A percentile compares a stretch with the other conserved stretches of the same genome.
These are phyloP conservation scores for Andricus curvator DNA, from an alignment of 2,888 invertebrate species.

Conservation along the genomic window DNA sequence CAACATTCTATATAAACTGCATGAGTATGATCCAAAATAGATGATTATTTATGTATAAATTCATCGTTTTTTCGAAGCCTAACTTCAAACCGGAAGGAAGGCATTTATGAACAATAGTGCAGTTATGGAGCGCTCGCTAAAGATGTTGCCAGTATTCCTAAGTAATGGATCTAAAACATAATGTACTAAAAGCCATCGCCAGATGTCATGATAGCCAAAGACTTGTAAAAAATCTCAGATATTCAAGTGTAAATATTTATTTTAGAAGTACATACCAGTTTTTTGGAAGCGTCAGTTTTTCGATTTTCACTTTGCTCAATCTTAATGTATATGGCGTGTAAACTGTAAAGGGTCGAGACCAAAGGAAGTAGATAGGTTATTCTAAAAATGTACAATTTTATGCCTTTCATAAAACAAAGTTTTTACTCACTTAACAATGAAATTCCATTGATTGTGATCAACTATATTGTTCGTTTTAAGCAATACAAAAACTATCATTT, in stretches of 20 bases:
- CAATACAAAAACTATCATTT: too few species aligned
- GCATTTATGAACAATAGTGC: too few species aligned
- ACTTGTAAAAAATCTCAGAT: neutral
- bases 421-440: too few species aligned
- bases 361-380: neutral
- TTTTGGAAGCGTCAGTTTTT: neutral
- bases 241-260: slow-evolving; percentile 1
- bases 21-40: too few species aligned
- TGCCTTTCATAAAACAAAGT: too few species aligned
- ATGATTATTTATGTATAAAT: too few species aligned
- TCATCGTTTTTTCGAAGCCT: too few species aligned
- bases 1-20: too few species aligned
- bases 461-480: too few species aligned
- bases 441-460: too few species aligned
- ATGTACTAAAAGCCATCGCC: neutral
- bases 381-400: neutral
- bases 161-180: neutral
- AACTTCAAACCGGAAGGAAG: neutral
- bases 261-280: neutral
- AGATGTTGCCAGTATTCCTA: neutral
- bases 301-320: slow-evolving; percentile 40
- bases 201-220: neutral
- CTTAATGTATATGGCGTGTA: slow-evolving; percentile 4
- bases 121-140: neutral
- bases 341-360: neutral